Base-by-base conservation (phyloP, 2,888 invertebrate species). In the Branchinecta sandiegonensis region DNA sequence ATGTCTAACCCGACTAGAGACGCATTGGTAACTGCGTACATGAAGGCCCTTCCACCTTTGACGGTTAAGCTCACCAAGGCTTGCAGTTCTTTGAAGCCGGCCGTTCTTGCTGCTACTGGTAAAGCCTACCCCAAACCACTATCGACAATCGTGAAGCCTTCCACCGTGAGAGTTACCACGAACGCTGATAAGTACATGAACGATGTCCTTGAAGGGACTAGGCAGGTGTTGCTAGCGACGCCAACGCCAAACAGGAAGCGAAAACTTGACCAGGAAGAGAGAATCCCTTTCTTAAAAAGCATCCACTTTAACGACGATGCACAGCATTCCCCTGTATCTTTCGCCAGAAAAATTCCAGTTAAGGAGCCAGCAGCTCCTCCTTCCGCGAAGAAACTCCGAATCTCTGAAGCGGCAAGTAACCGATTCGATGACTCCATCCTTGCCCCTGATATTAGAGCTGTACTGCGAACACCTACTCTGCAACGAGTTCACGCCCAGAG, bases 61-160 rank as follows among this genome's bases (percentile, higher is more conserved):
- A 56, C 63, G n/a, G 63, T 23, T 17, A 10, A n/a, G n/a, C 63
- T 56, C 63, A 56, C 63, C 63, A 56, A 56, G 23, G 23, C n/a
- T 56, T 56, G 63, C 14, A 23, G 14, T 17, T n/a, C 63, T 8
- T n/a, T 23, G 23, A 56, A 56, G 63, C n/a, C 9, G n/a, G 14
- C 14, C 23, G 9, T 23, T 56, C 63, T 17, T 23, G 63, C 23
- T 8, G 14, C n/a, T 17, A 37, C 37, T 37, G 37, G 37, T 37
- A 56, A 56, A 10, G n/a, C 63, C n/a, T 56, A 56, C 63, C 63
- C 63, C 10, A 56, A 56, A 56, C 63, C 63, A 17, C 63, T 56
- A 2, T 56, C 63, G 8, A 23, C 63, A n/a, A 56, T 56, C 10
- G 63, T 56, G 23, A 56, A 56, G 23, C 63, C 63, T 8, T n/a